Evolutionary conservation across 2,113 vertebrate genomes (phyloP).

Genomic region (Bufo bufo): DNA sequence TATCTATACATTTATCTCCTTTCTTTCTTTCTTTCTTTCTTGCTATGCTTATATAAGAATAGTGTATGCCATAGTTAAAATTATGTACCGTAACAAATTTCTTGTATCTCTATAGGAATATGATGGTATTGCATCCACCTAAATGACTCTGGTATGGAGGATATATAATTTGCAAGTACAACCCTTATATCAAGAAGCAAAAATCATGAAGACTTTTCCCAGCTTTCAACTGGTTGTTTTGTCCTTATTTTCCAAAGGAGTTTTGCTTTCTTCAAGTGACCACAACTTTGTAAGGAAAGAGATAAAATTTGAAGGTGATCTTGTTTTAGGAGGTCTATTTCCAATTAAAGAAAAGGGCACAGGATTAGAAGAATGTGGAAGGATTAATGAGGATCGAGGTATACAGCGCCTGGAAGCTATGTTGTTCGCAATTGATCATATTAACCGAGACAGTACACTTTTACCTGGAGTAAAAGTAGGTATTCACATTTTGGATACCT

Average conservation of each 20-base stretch:
- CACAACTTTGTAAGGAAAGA: constrained; percentile 87
- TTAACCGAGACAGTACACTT: constrained; percentile 86
- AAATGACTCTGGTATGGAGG: constrained; percentile 74
- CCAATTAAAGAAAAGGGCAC: constrained; percentile 96
- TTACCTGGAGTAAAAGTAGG: constrained; percentile 91
- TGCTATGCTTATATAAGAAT: background rate
- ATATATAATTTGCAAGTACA: constrained; percentile 65
- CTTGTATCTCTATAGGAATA: constrained; percentile 74
- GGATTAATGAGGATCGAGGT: constrained; percentile 93
- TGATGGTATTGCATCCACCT: constrained; percentile 68
- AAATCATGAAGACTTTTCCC: constrained; percentile 80
- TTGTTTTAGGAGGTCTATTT: constrained; percentile 95
- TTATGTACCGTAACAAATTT: constrained; percentile 21
- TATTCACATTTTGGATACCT: constrained; percentile 96
- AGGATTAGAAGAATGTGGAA: constrained; percentile 92
- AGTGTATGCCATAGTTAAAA: background rate
- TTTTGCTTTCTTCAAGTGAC: constrained; percentile 84
- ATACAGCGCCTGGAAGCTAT: constrained; percentile 97
- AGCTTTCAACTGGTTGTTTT: constrained; percentile 79
- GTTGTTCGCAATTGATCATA: constrained; percentile 95
- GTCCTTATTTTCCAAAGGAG: constrained; percentile 84
- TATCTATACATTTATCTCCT: too few species aligned
- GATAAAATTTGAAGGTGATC: constrained; percentile 96
- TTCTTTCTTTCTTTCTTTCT: too few species aligned
- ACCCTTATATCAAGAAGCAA: constrained; percentile 65